Evolutionary conservation across 2,113 vertebrate genomes (phyloP), one percentile per base, ranked within the genome.

Genomic region (Eulemur rufifrons): DNA sequence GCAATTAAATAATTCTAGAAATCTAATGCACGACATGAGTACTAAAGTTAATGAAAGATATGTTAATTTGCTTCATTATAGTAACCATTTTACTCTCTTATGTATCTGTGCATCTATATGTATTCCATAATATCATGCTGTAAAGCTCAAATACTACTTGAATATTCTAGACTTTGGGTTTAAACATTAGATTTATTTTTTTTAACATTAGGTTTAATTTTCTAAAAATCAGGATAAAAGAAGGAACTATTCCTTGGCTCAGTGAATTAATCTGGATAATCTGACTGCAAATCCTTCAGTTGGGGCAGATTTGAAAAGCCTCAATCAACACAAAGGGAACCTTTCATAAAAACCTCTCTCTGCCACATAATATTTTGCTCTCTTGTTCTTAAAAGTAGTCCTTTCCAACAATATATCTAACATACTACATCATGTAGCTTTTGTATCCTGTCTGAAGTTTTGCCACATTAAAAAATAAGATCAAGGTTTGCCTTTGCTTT

Each of bases 251-350:
- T 92, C 39, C 37, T 95, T 71, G 90, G 11, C 37, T 94, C 45
- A 95, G 68, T 64, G 89, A 89, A 59, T 39, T 96, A 77, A 87
- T 89, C 73, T 73, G 15, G 94, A 94, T 97, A 96, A 95, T 97
- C 39, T 47, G 25, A 21, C 39, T 96, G 6, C 84, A 93, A 97
- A 83, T 95, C 77, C 84, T 91, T 90, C 64, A 86, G 91, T 94
- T 96, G 64, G 52, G 83, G 25, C 27, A 96, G 92, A 97, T 97
- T 94, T 96, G 45, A 25, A 96, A 94, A 95, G 71, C 85, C 34
- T 92, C 52, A 77, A 1, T 82, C 27, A 96, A 77, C 18, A 93
- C 74, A 97, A 92, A 96, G 34, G 80, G 45, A 78, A 59, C 37
- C 21, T 96, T 97, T 96, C 86, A 64, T 87, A 95, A 95, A 95